phyloP scores from a whole-genome alignment of 2,888 invertebrate species.

The Plagodis dolabraria region DNA sequence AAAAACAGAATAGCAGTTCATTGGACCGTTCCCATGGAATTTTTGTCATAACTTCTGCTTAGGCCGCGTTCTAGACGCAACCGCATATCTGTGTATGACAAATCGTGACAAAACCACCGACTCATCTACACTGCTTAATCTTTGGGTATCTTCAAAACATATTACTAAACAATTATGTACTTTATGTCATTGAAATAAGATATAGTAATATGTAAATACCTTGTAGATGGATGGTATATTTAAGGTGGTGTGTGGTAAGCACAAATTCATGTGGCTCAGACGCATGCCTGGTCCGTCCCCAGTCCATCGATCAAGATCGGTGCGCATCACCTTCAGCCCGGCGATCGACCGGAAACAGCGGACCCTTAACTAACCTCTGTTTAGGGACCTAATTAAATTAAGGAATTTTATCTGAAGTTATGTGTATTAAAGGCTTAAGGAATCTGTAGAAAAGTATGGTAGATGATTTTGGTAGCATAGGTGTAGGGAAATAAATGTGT shows the following conservation, averaged over 20 bases:
- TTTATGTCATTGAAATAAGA: conserved; percentile 46
- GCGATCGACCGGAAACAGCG: conserved; percentile 77
- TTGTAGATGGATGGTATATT: conserved; percentile 38
- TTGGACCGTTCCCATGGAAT: conserved; percentile 72
- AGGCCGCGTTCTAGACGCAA: conserved; percentile 51
- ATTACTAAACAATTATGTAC: conserved; percentile 38
- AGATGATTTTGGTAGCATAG: too few species aligned
- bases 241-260: conserved; percentile 55
- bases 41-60: conserved; percentile 78
- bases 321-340: conserved; percentile 76
- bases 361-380: conserved; percentile 29
- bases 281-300: conserved; percentile 71
- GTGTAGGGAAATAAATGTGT: neutral
- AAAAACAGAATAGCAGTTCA: conserved; percentile 55
- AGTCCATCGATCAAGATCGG: conserved; percentile 82
- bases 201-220: conserved; percentile 23
- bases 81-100: conserved; percentile 80
- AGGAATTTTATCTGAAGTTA: conserved; percentile 8
- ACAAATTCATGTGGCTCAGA: conserved; percentile 69
- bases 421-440: conserved; percentile 5
- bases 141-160: conserved; percentile 27
- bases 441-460: neutral
- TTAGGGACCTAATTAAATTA: conserved; percentile 26
- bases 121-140: conserved; percentile 62
- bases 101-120: conserved; percentile 83